Conservation (phyloP, 92 coral and sea anemone species). For the Epizoanthus fatuus region DNA sequence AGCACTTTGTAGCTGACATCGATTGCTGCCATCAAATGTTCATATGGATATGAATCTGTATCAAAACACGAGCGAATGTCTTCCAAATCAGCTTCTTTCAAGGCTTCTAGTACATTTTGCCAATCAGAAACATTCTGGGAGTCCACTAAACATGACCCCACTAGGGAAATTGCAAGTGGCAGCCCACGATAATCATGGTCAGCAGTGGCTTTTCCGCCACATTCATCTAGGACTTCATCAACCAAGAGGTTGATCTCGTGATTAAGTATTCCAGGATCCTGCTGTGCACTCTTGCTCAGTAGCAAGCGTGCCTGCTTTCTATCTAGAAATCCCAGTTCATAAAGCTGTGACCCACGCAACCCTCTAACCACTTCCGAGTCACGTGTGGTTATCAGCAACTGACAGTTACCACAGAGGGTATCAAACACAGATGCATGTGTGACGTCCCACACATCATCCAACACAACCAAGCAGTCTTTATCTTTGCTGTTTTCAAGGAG, state of each 20-base stretch:
- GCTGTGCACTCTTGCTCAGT: slow-evolving; percentile 54
- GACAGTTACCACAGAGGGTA: slow-evolving; percentile 66
- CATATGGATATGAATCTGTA: slow-evolving; percentile 69
- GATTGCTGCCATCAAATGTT: slow-evolving; percentile 71
- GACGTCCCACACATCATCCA: slow-evolving; percentile 80
- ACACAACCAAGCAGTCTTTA: slow-evolving; percentile 59
- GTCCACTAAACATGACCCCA: slow-evolving; percentile 72
- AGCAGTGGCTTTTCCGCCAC: slow-evolving; percentile 41
- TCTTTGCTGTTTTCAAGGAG: slow-evolving; percentile 55
- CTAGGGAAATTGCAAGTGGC: slow-evolving; percentile 68
- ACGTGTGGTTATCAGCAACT: slow-evolving; percentile 68
- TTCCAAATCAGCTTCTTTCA: slow-evolving; percentile 69
- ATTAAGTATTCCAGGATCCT: slow-evolving; percentile 31
- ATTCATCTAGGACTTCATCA: slow-evolving; percentile 60
- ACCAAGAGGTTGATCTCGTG: slow-evolving; percentile 34
- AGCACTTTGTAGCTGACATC: slow-evolving; percentile 69
- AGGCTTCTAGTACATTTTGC: slow-evolving; percentile 68
- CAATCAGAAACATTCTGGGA: slow-evolving; percentile 47
- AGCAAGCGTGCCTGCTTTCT: slow-evolving; percentile 63
- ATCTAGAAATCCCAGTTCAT: slow-evolving; percentile 63
- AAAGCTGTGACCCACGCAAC: slow-evolving; percentile 59
- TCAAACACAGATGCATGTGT: slow-evolving; percentile 70
- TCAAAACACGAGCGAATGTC: slow-evolving; percentile 69
- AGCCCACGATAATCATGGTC: slow-evolving; percentile 49
- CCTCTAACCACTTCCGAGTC: slow-evolving; percentile 73